A percentile compares a stretch with the other conserved stretches of the same genome.
Evolutionary conservation across 1,140 invertebrate species (phyloP).

Genomic region (Brachionus manjavacas): DNA sequence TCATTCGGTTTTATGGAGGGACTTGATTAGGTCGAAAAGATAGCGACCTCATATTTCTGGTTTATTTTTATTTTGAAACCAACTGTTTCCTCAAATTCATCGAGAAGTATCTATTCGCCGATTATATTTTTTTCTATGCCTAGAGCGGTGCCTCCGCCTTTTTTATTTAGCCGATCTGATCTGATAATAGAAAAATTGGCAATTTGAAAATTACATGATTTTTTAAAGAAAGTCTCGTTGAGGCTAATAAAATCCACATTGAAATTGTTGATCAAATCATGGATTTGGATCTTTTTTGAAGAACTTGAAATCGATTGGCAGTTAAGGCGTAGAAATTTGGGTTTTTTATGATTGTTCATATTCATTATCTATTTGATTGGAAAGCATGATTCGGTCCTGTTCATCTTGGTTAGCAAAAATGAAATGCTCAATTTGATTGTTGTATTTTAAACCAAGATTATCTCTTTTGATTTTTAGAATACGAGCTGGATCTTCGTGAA

Average conservation of each 20-base stretch:
- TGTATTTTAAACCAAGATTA: not conserved
- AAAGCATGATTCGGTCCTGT: not conserved
- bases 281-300: not conserved
- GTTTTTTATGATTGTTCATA: not conserved
- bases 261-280: not conserved
- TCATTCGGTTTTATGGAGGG: not conserved
- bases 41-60: not conserved
- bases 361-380: not conserved
- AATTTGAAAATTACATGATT: not conserved
- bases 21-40: conserved; percentile 3
- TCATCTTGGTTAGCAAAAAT: not conserved
- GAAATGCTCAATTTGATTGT: not conserved
- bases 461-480: not conserved
- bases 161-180: not conserved
- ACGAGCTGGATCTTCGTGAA: not conserved
- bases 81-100: not conserved
- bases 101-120: not conserved
- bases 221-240: not conserved
- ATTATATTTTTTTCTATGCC: not conserved
- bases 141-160: not conserved
- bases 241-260: conserved; percentile 3
- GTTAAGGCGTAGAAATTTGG: not conserved
- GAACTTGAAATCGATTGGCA: not conserved
- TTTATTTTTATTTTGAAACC: conserved; percentile 6
- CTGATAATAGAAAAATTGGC: not conserved